Evolutionary conservation across 1,140 invertebrate genomes (phyloP).

Genomic region (Leptinotarsa defecta): DNA sequence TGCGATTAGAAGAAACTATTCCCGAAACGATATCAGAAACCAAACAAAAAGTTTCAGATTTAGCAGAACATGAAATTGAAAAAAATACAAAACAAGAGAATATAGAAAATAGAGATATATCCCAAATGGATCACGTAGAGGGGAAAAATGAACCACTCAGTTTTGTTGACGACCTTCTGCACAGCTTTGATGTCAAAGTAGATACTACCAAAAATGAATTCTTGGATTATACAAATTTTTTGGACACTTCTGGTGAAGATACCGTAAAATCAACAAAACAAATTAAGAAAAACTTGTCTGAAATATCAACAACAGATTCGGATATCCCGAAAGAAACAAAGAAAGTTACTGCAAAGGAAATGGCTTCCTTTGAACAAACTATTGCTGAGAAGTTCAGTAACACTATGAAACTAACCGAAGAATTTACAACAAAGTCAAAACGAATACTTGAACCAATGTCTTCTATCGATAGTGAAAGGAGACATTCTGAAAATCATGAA

Average conservation of each 20-base stretch:
- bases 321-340: not conserved
- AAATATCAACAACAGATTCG: not conserved
- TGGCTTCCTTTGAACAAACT: constrained; percentile 31
- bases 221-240: not conserved
- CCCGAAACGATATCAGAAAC: constrained; percentile 11
- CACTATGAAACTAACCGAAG: constrained; percentile 32
- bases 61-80: not conserved
- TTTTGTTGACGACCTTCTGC: constrained; percentile 34
- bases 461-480: constrained; percentile 16
- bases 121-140: not conserved
- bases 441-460: not conserved
- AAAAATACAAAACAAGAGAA: not conserved
- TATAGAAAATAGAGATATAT: not conserved
- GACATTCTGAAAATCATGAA: not conserved
- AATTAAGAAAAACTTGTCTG: too few relatives aligned
- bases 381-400: constrained; percentile 38
- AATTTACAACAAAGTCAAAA: constrained; percentile 13
- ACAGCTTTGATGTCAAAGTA: constrained; percentile 38
- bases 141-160: constrained; percentile 14
- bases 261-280: not conserved
- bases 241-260: not conserved
- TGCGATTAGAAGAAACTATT: not conserved
- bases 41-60: not conserved
- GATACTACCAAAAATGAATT: constrained; percentile 33
- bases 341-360: constrained; percentile 20